Evolutionary conservation across 2,113 vertebrate genomes (phyloP), one percentile per base, ranked within the genome.

Genomic region (Larimichthys polyactis): DNA sequence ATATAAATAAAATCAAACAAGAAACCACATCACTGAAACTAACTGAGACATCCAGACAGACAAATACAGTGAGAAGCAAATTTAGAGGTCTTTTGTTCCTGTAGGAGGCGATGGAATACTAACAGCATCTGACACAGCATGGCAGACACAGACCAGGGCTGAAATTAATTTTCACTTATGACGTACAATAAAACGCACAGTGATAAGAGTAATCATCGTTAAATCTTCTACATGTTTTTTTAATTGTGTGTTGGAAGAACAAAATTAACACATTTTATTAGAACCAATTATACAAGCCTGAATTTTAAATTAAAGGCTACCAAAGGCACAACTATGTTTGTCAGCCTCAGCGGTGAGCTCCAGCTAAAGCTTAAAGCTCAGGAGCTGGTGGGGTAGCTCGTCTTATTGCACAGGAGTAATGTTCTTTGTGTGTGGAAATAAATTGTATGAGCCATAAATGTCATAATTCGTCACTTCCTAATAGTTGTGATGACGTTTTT

Each of bases 401-500:
- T 74, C 82, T 71, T 76, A 75, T 71, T 55, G 59, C 77, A 44
- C 59, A 84, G 54, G 71, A 84, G 48, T 82, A 69, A 88, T 91
- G 85, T 20, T 55, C 71, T 89, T 89, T 88, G 82, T 87, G 82
- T 83, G 76, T 54, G 77, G 63, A 32, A 82, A 92, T 88, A 81
- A 89, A 92, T 91, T 71, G 64, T 36, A 62, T 3, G 4, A 72
- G 74, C 76, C 62, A 89, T 91, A 91, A 93, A 91, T 89, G 90
- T 93, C 90, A 82, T 57, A 68, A 83, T 93, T 81, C 83, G 81
- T 94, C 88, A 86, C 51, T 22, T 49, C 78, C 62, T 91, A 89
- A 93, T 87, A 90, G 91, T 57, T 44, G 48, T 49, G 57, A 59
- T 87, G 92, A 88, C 92, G 63, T 79, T 92, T 93, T 90, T 95